A percentile compares a stretch with the other conserved stretches of the same genome.
Evolutionary conservation across 2,888 invertebrate genomes (phyloP).

Genomic region (Altica lythri): DNA sequence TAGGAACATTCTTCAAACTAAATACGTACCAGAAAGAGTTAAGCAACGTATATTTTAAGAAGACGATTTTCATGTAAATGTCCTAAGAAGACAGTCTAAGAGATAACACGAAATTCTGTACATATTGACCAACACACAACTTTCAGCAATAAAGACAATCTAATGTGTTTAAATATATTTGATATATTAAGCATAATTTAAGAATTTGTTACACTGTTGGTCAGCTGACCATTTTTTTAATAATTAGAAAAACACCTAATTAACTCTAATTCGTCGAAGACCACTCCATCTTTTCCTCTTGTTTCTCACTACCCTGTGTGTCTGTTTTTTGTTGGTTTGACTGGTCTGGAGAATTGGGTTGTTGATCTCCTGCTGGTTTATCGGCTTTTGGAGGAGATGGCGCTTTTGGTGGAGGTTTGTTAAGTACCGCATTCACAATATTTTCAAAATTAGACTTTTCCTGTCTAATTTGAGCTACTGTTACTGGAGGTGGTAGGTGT

Average conservation of each 20-base stretch:
- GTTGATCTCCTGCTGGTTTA: constrained; percentile 28
- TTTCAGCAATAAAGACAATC: constrained; percentile 7
- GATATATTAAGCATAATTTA: constrained; percentile 32
- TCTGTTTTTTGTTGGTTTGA: constrained; percentile 24
- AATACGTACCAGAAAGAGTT: neutral
- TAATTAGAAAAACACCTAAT: constrained; percentile 31
- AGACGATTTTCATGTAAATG: neutral
- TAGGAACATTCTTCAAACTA: neutral
- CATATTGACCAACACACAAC: constrained; percentile 1
- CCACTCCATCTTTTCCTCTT: constrained; percentile 40
- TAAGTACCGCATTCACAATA: constrained; percentile 75
- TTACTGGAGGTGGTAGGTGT: constrained; percentile 76
- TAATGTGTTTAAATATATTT: constrained; percentile 23
- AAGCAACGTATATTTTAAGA: neutral
- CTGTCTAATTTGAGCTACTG: constrained; percentile 77
- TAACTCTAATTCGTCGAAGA: constrained; percentile 39
- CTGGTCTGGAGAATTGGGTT: constrained; percentile 20
- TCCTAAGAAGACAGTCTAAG: neutral
- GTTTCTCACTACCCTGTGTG: constrained; percentile 28
- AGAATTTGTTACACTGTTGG: constrained; percentile 22
- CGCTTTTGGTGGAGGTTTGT: constrained; percentile 88
- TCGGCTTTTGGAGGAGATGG: constrained; percentile 64
- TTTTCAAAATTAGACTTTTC: constrained; percentile 73
- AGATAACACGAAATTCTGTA: neutral
- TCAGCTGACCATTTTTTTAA: constrained; percentile 8